Base-by-base conservation (phyloP, 2,888 invertebrate species). In the Halictus ligatus region DNA sequence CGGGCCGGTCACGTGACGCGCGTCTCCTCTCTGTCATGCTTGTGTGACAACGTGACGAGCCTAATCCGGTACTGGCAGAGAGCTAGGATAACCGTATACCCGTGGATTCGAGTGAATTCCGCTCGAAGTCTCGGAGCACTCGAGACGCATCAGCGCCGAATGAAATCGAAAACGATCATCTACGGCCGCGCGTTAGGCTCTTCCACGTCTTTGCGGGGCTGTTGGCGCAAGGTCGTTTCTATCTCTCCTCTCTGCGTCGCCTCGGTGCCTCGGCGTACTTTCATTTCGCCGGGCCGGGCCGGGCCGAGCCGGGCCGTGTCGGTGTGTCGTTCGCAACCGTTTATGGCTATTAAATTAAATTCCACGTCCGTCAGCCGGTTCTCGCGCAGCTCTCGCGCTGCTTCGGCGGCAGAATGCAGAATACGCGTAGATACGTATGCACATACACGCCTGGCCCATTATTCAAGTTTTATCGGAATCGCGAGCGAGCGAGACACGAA, bases 161-260 rank as follows among this genome's bases (percentile, higher is more conserved):
- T 84, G 92, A 93, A 93, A 92, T 91, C 90, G 91, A 93, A 84
- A 93, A 93, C 89, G 88, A 93, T 91, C 92, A 87, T 90, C 87
- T 85, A 84, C 80, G 79, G 85, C n/a, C n/a, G 88, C 91, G 40
- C 78, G 74, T 89, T 89, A 89, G 86, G 83, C 84, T 88, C 83
- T 83, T 89, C 80, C 82, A 76, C 82, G 35, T 18, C 60, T 46
- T 46, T 46, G 46, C 46, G 46, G 12, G 46, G 46, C 21, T 35
- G 35, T 54, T 54, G 54, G n/a, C 54, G 77, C 91, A 91, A 91
- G 91, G 91, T 87, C 91, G 89, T 91, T 78, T 78, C 54, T 84
- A 82, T 86, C 78, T 78, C 60, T 71, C 79, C 78, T 80, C 50
- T 69, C 48, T 50, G 77, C 75, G 40, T 69, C 48, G 69, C 75